Base-by-base conservation (phyloP, 2,113 vertebrate genomes). In the Laticauda laticaudata region DNA sequence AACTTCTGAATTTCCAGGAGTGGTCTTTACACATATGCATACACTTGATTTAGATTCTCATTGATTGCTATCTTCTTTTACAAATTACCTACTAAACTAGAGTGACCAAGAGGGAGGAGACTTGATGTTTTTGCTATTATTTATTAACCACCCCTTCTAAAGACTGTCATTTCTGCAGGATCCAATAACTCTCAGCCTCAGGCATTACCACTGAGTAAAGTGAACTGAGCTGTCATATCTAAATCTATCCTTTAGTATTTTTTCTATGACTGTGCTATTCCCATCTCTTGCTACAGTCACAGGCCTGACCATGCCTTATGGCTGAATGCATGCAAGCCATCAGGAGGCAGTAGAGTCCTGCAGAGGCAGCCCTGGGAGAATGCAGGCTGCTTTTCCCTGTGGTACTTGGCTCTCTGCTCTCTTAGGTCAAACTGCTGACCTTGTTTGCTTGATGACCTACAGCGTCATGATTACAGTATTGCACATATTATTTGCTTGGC, bases 401-500 rank as follows among this genome's bases (percentile, higher is more conserved):
- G 24, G 64, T n/a, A 39, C 8, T 39, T 51, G 11, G 21, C n/a
- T 81, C n/a, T 4, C 15, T 57, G 21, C n/a, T 81, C 15, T 4
- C 15, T 57, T 39, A 53, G 2, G 2, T 15, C 54, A 24, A 56
- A 88, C 7, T 0, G 4, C 15, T 57, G 18, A 43, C 5, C 3
- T 81, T 81, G 3, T 21, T 81, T 43, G 75, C 18, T 81, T 21
- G 34, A 34, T 39, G 75, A 81, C 75, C 18, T 39, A 81, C 69
- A 81, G 18, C 86, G 88, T 90, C 93, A 61, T 59, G 91, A 86
- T 89, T 86, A 95, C 51, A 9, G 43, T 23, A 26, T 20, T 10
- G 3, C 34, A 57, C 48, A 43, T 87, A 53, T 21, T n/a, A 54
- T 34, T 12, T 56, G 18, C 94, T 93, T 90, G 94, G 26, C 39